Percentiles rank a stretch among this genome's conserved stretches.
Evolutionary conservation across 2,797 vertebrate species (phyloP).

Genomic region (Lateolabrax maculatus): DNA sequence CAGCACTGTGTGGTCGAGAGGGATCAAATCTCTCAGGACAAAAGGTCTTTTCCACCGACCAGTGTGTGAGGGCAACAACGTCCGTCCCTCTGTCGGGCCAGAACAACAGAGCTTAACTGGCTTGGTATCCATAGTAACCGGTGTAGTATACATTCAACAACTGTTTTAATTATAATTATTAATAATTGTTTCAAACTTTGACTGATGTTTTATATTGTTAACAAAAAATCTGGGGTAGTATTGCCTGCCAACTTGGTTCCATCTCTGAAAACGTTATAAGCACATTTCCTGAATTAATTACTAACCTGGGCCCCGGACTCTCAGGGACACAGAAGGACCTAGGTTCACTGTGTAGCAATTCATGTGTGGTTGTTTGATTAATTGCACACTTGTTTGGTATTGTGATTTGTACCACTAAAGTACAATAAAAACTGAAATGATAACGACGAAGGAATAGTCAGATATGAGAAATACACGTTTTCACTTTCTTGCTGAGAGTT

Average conservation of each 20-base stretch:
- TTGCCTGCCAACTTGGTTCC: not conserved
- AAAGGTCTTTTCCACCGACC: conserved; percentile 22
- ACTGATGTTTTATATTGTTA: not conserved
- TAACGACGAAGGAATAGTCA: not conserved
- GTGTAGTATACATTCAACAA: not conserved
- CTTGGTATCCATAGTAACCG: conserved; percentile 32
- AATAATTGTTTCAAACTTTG: not conserved
- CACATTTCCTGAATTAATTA: not conserved
- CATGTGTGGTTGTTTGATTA: conserved; percentile 6
- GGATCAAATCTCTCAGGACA: conserved; percentile 22
- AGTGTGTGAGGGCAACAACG: not conserved
- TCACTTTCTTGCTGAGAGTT: not conserved
- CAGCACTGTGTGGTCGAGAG: conserved; percentile 18
- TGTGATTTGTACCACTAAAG: not conserved
- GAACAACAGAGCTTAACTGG: not conserved
- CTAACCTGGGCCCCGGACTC: not conserved
- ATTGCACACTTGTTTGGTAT: not conserved
- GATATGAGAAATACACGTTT: not conserved
- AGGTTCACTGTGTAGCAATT: not conserved
- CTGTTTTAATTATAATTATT: too few relatives aligned
- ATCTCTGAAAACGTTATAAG: not conserved
- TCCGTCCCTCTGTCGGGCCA: not conserved
- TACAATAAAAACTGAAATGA: not conserved
- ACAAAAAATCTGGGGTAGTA: not conserved
- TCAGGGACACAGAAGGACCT: not conserved